Percentiles rank a stretch among this genome's conserved stretches.
These are phyloP conservation scores for Trachymyrmex cornetzi DNA, from an alignment of 1,140 invertebrate genomes.

Conservation along the genomic window DNA sequence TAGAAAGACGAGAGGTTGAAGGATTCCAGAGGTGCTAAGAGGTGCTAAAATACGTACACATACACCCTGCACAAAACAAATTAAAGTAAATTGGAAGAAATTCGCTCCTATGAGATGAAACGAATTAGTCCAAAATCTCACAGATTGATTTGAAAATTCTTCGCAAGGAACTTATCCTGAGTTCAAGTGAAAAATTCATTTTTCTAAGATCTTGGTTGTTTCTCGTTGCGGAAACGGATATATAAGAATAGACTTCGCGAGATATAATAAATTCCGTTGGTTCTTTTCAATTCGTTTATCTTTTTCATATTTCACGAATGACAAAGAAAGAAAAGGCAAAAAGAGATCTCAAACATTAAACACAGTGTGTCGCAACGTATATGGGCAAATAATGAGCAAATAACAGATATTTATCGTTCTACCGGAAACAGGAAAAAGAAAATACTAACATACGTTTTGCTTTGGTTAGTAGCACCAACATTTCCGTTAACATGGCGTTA, in stretches of 20 bases:
- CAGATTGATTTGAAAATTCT: slow-evolving; percentile 40
- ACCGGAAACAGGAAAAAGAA: slow-evolving; percentile 13
- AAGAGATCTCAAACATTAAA: slow-evolving; percentile 13
- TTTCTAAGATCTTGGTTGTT: not conserved
- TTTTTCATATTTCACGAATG: not conserved
- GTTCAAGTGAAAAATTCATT: not conserved
- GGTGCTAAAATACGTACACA: slow-evolving; percentile 23
- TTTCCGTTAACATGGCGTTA: slow-evolving; percentile 1
- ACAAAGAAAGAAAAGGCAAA: not conserved
- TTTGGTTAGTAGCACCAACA: not conserved
- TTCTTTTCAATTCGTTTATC: slow-evolving; percentile 4
- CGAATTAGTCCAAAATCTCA: not conserved
- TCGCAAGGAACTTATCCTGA: slow-evolving; percentile 10
- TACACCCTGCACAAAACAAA: slow-evolving; percentile 20
- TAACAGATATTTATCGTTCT: slow-evolving; percentile 15
- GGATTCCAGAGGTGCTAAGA: not conserved
- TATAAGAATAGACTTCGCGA: slow-evolving; percentile 23
- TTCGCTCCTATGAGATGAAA: not conserved
- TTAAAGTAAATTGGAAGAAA: slow-evolving; percentile 48
- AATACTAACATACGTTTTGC: not conserved
- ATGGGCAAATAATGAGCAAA: not conserved
- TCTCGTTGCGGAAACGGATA: not conserved
- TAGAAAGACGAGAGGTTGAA: slow-evolving; percentile 30
- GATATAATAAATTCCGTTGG: slow-evolving; percentile 13
- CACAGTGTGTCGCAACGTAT: not conserved